phyloP scores from a whole-genome alignment of 2,888 invertebrate genomes.

The Biston stratarius region DNA sequence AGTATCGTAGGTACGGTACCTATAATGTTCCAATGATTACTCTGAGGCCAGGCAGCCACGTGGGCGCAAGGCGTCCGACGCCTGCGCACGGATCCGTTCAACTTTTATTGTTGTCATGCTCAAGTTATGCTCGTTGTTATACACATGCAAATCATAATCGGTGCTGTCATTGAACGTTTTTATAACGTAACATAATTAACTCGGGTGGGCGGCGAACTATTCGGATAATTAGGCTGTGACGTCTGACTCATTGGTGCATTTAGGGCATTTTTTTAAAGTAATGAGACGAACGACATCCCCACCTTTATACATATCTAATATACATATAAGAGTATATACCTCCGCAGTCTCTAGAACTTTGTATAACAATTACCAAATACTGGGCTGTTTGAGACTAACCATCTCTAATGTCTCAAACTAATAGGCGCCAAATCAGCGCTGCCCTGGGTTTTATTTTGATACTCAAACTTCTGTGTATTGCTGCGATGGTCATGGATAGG shows the following conservation, averaged over 20 bases:
- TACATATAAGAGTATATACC: too few relatives aligned
- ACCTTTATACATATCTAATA: too few relatives aligned
- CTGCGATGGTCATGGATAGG: too few relatives aligned
- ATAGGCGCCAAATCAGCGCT: too few relatives aligned
- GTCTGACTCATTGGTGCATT: slow-evolving; percentile 35
- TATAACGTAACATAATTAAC: slow-evolving; percentile 61
- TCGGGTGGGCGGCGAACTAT: slow-evolving; percentile 56
- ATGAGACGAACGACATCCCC: not conserved
- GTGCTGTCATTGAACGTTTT: slow-evolving; percentile 71
- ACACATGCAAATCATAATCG: slow-evolving; percentile 70
- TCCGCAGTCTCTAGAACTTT: too few relatives aligned
- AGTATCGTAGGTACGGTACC: too few relatives aligned
- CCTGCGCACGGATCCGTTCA: slow-evolving; percentile 37
- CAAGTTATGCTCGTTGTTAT: slow-evolving; percentile 51
- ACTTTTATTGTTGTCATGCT: slow-evolving; percentile 40
- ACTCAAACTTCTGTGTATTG: too few relatives aligned
- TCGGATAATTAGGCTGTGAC: slow-evolving; percentile 42
- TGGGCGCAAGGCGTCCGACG: slow-evolving; percentile 39
- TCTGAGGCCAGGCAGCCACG: slow-evolving; percentile 30
- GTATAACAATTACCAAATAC: too few relatives aligned
- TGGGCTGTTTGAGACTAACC: too few relatives aligned
- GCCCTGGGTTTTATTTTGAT: too few relatives aligned
- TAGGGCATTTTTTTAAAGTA: slow-evolving; percentile 12
- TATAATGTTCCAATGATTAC: slow-evolving; percentile 11
- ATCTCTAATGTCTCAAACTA: too few relatives aligned